A percentile compares a stretch with the other conserved stretches of the same genome.
phyloP scores from a whole-genome alignment of 2,113 vertebrate species.

The Upupa epops region DNA sequence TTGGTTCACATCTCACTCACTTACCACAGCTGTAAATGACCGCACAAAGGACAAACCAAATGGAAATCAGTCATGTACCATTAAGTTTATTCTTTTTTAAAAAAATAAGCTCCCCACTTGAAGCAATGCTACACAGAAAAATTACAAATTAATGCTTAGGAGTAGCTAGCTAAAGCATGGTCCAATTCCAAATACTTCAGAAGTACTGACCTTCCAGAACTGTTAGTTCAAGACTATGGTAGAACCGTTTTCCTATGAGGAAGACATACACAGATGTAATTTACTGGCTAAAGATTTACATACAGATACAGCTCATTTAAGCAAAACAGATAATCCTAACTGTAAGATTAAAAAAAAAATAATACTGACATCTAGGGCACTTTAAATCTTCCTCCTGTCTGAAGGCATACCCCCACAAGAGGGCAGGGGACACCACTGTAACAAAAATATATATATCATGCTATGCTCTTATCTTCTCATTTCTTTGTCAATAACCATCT shows the following conservation, averaged over 20 bases:
- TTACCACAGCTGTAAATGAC: not conserved
- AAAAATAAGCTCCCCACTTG: not conserved
- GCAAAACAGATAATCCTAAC: not conserved
- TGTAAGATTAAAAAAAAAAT: not conserved
- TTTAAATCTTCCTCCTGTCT: not conserved
- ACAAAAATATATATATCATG: rapidly evolving
- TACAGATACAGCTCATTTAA: not conserved
- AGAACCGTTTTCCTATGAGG: not conserved
- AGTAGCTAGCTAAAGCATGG: not conserved
- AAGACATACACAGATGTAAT: not conserved
- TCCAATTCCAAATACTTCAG: not conserved
- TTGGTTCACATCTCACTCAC: not conserved
- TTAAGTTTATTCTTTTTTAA: not conserved
- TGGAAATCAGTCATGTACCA: not conserved
- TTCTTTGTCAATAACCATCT: not conserved
- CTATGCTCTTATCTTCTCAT: not conserved
- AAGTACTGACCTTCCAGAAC: not conserved
- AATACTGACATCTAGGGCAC: not conserved
- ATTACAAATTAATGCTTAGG: not conserved
- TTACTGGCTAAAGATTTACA: not conserved
- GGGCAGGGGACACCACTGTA: not conserved
- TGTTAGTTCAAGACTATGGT: rapidly evolving
- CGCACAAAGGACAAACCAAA: not conserved
- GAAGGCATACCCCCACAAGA: not conserved
- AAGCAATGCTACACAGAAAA: not conserved